A percentile compares a stretch with the other conserved stretches of the same genome.
Evolutionary conservation across 2,888 invertebrate species (phyloP).

Genomic region (Hirudinaria manillensis): DNA sequence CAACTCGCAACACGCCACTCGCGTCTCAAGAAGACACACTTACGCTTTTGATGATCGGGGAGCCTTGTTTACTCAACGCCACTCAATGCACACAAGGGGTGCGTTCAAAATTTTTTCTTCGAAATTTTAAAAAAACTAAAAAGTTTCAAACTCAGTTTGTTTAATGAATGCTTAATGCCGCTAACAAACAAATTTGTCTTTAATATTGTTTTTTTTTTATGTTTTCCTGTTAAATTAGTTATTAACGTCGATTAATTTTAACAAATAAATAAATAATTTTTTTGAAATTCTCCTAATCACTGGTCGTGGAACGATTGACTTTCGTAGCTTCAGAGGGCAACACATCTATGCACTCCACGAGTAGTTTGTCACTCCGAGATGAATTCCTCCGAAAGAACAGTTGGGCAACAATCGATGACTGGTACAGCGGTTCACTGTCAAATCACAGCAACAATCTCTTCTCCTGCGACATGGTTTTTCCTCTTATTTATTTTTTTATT

Average conservation of each 20-base stretch:
- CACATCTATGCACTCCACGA: background rate
- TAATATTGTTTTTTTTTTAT: too few species aligned
- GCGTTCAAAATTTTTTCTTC: background rate
- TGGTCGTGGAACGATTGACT: background rate
- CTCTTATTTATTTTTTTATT: background rate
- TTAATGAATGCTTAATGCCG: background rate
- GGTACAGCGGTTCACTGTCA: constrained; percentile 25
- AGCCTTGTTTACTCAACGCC: constrained; percentile 15
- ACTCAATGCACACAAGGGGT: constrained; percentile 2
- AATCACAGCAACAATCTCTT: constrained; percentile 13
- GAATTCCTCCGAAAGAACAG: constrained; percentile 18
- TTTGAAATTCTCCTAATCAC: background rate
- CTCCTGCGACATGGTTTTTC: background rate
- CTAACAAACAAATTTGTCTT: too few species aligned
- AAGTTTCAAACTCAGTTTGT: background rate
- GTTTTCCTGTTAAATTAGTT: background rate
- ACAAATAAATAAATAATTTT: background rate
- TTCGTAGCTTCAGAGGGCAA: background rate
- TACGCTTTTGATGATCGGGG: constrained; percentile 57
- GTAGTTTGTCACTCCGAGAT: constrained; percentile 9
- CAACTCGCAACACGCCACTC: constrained; percentile 3
- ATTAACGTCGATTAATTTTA: background rate
- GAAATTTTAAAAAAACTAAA: background rate
- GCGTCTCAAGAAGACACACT: constrained; percentile 42
- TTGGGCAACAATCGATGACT: constrained; percentile 18